A percentile compares a stretch with the other conserved stretches of the same genome.
phyloP scores from a whole-genome alignment of 2,797 vertebrate species.

The Hipposideros larvatus region DNA sequence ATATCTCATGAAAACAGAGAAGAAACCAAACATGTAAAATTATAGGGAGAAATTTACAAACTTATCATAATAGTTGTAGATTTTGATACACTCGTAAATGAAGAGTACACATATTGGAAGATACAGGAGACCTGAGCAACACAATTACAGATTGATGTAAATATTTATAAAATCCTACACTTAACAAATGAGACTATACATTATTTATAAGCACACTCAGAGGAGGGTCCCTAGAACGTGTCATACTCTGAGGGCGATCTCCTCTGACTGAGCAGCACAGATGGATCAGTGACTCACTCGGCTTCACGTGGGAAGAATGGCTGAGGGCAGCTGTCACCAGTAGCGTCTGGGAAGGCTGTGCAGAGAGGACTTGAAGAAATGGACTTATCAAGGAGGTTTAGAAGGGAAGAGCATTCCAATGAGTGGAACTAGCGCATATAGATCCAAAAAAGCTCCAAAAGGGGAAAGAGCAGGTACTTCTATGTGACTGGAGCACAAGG shows the following conservation, averaged over 20 bases:
- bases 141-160: not conserved
- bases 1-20: not conserved
- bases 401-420: not conserved
- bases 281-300: not conserved
- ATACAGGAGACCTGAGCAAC: not conserved
- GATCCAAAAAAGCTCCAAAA: not conserved
- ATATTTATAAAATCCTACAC: not conserved
- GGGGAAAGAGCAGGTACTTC: not conserved
- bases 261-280: not conserved
- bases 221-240: not conserved
- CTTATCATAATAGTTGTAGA: not conserved
- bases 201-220: not conserved
- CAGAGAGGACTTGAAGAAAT: not conserved
- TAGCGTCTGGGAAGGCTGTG: not conserved
- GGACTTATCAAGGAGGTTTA: not conserved
- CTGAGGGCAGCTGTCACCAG: too few species aligned
- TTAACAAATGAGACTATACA: not conserved
- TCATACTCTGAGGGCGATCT: not conserved
- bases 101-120: not conserved
- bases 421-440: not conserved
- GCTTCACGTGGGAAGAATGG: not conserved
- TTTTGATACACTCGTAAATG: not conserved
- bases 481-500: not conserved
- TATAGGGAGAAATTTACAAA: not conserved
- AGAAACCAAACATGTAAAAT: not conserved